phyloP scores from a whole-genome alignment of 2,888 invertebrate genomes.

The Vesta saturnalis region DNA sequence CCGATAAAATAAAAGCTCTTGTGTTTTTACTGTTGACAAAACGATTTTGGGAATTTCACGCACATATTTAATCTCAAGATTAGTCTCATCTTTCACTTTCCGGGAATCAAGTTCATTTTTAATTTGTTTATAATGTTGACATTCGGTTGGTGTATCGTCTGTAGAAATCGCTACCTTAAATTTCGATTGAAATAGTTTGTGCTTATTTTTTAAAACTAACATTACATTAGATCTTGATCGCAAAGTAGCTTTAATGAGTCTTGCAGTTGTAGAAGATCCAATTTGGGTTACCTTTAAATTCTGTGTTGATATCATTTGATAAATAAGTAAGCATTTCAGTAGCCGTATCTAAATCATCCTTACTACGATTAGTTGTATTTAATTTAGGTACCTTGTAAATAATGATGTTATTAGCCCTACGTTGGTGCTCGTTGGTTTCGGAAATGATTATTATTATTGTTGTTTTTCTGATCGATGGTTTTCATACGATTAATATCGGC shows the following conservation, averaged over 20 bases:
- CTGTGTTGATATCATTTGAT: background rate
- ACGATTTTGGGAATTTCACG: too few species aligned
- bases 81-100: too few species aligned
- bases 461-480: background rate
- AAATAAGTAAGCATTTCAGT: background rate
- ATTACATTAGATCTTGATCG: too few species aligned
- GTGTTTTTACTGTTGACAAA: too few species aligned
- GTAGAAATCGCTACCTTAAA: too few species aligned
- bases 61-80: too few species aligned
- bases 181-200: too few species aligned
- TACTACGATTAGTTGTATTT: background rate
- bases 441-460: background rate
- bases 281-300: background rate
- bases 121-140: too few species aligned
- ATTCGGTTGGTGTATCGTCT: too few species aligned
- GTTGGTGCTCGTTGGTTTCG: background rate
- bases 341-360: background rate
- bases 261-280: background rate
- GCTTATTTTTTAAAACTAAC: too few species aligned
- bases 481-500: background rate
- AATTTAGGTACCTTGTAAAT: background rate
- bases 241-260: background rate
- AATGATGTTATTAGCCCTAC: conserved; percentile 1
- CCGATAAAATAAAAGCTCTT: too few species aligned
- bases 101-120: too few species aligned